Conservation (phyloP, 1,140 invertebrate species). For the Bemisia tabaci region DNA sequence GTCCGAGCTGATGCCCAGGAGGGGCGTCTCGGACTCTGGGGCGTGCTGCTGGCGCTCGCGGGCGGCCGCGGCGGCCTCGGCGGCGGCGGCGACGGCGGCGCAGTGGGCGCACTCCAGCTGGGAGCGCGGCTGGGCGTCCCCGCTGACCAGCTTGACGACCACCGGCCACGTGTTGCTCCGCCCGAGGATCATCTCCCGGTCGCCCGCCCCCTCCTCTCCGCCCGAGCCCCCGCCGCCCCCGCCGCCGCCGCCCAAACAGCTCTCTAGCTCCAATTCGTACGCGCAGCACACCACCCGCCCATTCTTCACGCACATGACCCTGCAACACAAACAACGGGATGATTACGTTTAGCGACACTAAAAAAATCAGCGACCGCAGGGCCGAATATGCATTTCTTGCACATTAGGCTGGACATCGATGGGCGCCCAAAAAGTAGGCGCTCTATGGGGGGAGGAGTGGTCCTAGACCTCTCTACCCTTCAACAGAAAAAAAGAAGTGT, state of each 20-base stretch:
- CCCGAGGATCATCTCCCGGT: constrained; percentile 14
- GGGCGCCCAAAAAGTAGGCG: no score
- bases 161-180: constrained; percentile 20
- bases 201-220: constrained; percentile 12
- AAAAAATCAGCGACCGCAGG: no score
- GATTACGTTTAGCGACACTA: no score
- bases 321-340: background rate
- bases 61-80: background rate
- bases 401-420: no score
- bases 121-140: constrained; percentile 4
- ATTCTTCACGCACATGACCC: background rate
- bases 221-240: constrained; percentile 13
- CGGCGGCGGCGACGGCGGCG: background rate
- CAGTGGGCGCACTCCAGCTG: constrained; percentile 6
- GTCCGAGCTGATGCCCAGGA: background rate
- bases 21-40: background rate
- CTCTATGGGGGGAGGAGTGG: no score
- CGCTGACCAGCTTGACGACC: constrained; percentile 8
- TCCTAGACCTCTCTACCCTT: no score
- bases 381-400: no score
- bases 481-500: no score
- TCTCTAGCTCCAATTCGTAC: background rate
- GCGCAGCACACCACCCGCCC: background rate
- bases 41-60: constrained; percentile 2
- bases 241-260: background rate